Base-by-base conservation (phyloP, 2,888 invertebrate genomes). In the Tipula confusa region DNA sequence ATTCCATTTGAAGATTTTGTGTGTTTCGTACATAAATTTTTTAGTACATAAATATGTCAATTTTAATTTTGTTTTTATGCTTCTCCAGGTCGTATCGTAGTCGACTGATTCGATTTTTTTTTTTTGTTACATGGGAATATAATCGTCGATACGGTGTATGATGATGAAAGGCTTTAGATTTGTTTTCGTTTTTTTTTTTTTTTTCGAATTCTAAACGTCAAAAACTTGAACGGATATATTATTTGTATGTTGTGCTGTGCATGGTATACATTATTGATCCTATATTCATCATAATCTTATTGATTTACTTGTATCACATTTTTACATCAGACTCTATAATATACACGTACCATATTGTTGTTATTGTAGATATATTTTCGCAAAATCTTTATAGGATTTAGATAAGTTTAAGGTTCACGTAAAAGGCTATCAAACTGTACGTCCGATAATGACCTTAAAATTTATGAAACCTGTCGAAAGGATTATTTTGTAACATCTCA, bases 11-110 rank as follows among this genome's bases (percentile, higher is more conserved):
- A 64, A 64, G 64, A 64, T 64, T 64, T 64, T 64, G 24, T 64
- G 11, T n/a, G n/a, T n/a, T 24, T 64, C 64, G 64, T 64, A 64
- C n/a, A n/a, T 64, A 64, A 64, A 64, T 64, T 24, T 64, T 64
- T 64, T 64, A 64, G 64, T 64, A 64, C 64, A 64, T 64, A 64
- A 64, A 64, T 64, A 64, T 64, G 24, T 24, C 64, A 64, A 64
- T 64, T 64, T 64, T 64, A 64, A 64, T 64, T 64, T 64, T 64
- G 13, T 24, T 64, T 64, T 64, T 64, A 18, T 43, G 11, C 64
- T 24, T 64, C 24, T 64, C 64, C 64, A 64, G 64, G 64, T 64
- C 24, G 64, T 64, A 64, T 1, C 24, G 64, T 24, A 18, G 64
- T 64, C 64, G 64, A 64, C 7, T 24, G 24, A 64, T 24, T 64